Percentiles rank a stretch among this genome's conserved stretches.
phyloP scores from a whole-genome alignment of 2,113 vertebrate genomes.

The Pionites leucogaster region DNA sequence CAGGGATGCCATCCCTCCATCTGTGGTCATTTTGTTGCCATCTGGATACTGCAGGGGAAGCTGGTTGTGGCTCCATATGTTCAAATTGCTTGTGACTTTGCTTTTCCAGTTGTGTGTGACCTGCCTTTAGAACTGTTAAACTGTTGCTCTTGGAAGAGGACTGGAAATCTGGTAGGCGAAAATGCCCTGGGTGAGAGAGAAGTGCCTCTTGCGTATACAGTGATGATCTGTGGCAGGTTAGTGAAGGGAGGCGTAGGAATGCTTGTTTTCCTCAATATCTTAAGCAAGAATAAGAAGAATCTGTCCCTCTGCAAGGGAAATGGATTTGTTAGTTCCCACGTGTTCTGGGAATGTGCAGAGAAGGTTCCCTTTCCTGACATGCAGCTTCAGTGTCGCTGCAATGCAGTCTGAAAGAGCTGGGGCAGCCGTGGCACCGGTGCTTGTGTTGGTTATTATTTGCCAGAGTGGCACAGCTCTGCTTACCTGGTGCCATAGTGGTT shows the following conservation, averaged over 20 bases:
- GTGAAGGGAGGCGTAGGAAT: background rate
- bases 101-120: background rate
- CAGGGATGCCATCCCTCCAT: background rate
- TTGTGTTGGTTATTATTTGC: accelerated
- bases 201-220: background rate
- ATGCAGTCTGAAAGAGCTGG: background rate
- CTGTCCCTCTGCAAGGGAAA: background rate
- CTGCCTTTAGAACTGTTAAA: background rate
- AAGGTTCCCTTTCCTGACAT: background rate
- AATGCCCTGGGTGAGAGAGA: background rate
- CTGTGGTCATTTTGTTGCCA: background rate
- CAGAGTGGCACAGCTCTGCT: background rate
- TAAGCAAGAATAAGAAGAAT: background rate
- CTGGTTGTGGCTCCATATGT: background rate
- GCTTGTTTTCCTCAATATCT: background rate
- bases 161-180: background rate
- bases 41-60: background rate
- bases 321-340: background rate
- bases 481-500: background rate
- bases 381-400: accelerated
- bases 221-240: background rate
- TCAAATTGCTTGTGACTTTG: background rate
- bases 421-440: background rate
- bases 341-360: background rate
- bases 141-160: background rate